Conservation (phyloP, 2,113 vertebrate genomes). For the Thunnus maccoyii region DNA sequence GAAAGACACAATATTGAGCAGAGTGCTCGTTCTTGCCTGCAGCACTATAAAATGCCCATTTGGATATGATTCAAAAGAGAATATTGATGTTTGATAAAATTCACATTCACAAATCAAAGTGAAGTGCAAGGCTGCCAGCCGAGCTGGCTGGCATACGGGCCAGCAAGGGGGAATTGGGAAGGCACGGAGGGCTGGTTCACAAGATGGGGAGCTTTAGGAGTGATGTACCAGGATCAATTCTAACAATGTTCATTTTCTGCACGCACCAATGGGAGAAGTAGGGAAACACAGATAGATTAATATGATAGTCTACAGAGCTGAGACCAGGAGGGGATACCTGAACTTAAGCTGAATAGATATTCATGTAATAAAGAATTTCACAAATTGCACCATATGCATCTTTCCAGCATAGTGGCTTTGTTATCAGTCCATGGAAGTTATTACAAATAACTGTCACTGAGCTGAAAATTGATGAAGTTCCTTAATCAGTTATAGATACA, state of each 20-base stretch:
- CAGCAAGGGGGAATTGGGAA: constrained; percentile 25
- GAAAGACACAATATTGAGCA: constrained; percentile 29
- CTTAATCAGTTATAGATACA: too few species aligned
- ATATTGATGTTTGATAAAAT: constrained; percentile 77
- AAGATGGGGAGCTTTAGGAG: constrained; percentile 52
- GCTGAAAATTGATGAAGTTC: too few species aligned
- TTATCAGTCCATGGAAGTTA: background rate
- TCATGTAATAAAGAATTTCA: constrained; percentile 11
- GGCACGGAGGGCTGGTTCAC: constrained; percentile 52
- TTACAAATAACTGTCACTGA: too few species aligned
- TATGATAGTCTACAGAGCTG: constrained; percentile 23
- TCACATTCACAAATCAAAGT: constrained; percentile 77
- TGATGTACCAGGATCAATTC: constrained; percentile 59
- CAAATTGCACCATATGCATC: background rate
- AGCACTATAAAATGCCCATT: constrained; percentile 68
- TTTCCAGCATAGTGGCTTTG: background rate
- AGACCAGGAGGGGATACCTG: background rate
- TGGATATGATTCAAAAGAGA: constrained; percentile 70
- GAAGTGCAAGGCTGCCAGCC: constrained; percentile 51
- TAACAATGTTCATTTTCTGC: constrained; percentile 69
- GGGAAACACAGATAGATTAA: constrained; percentile 50
- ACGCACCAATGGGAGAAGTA: constrained; percentile 21
- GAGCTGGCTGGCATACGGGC: constrained; percentile 41
- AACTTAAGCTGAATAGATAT: constrained; percentile 37
- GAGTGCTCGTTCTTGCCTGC: constrained; percentile 28